Evolutionary conservation across 2,888 invertebrate genomes (phyloP).

Genomic region (Stegana nigrithorax): DNA sequence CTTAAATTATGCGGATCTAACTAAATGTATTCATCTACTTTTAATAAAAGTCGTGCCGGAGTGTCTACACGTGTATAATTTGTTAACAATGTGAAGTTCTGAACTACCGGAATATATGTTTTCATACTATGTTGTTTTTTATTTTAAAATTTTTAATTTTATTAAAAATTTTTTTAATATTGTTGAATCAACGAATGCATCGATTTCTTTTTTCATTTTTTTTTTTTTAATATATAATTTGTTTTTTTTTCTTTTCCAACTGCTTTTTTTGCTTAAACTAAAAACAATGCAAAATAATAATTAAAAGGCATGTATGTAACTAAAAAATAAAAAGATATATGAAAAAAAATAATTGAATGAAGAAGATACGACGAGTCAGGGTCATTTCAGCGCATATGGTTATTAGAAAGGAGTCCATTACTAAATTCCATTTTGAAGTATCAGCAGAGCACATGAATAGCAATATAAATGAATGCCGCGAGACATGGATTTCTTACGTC

Average conservation of each 20-base stretch:
- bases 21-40: conserved; percentile 2
- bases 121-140: conserved; percentile 1
- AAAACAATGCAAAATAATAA: conserved; percentile 27
- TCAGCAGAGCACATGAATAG: too few species aligned
- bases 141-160: conserved; percentile 16
- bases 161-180: conserved; percentile 20
- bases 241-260: conserved; percentile 17
- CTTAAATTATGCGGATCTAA: neutral
- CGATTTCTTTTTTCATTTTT: conserved; percentile 28
- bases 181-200: neutral
- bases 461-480: too few species aligned
- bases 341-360: too few species aligned
- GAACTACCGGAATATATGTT: neutral
- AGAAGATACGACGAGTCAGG: too few species aligned
- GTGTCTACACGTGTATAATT: neutral
- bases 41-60: neutral
- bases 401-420: too few species aligned
- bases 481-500: too few species aligned
- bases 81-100: conserved; percentile 1
- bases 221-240: conserved; percentile 20
- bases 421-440: too few species aligned
- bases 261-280: conserved; percentile 10
- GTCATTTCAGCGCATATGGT: too few species aligned
- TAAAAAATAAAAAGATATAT: neutral
- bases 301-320: neutral